Base-by-base conservation (phyloP, 2,113 vertebrate species). In the Climacteris rufus region DNA sequence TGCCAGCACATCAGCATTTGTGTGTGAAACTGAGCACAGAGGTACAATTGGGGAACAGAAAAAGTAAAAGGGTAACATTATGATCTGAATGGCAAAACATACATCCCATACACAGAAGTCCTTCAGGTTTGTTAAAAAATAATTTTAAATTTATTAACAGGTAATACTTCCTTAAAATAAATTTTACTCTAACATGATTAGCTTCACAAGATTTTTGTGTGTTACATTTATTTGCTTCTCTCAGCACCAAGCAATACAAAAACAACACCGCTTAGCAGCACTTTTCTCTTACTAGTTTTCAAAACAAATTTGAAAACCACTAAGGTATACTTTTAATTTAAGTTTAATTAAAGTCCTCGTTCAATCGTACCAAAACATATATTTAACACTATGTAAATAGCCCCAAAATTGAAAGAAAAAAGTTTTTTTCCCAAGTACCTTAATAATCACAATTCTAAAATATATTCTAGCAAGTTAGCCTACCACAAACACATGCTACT, bases 361-460 rank as follows among this genome's bases (percentile, higher is more conserved):
- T 96, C 94, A 96, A 60, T 94, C 86, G 64, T 87, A 96, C 88
- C 84, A 93, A 95, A 96, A 94, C 94, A 91, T 93, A 75, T 71
- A 96, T 87, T 96, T 87, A 93, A 72, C 90, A 87, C 96, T 96
- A 70, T 91, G 92, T 92, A 97, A 97, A 98, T 94, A 96, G 92
- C 94, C 96, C 87, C 83, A 81, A 90, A 97, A 96, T 87, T 83
- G 69, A 94, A 94, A 93, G 85, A 90, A 82, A 90, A 90, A 69
- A 4, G 6, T 50, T 74, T 71, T 40, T 85, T 61, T 85, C 45
- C 76, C 75, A 94, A 39, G 96, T 94, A 94, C 81, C 70, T 86
- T 92, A 90, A 87, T 93, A 89, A 96, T 94, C 89, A 87, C 86
- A 94, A 94, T 88, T 94, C 64, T 95, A 65, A 97, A 93, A 96